Evolutionary conservation across 2,888 invertebrate species (phyloP).

Genomic region (Nemoura dubitans): DNA sequence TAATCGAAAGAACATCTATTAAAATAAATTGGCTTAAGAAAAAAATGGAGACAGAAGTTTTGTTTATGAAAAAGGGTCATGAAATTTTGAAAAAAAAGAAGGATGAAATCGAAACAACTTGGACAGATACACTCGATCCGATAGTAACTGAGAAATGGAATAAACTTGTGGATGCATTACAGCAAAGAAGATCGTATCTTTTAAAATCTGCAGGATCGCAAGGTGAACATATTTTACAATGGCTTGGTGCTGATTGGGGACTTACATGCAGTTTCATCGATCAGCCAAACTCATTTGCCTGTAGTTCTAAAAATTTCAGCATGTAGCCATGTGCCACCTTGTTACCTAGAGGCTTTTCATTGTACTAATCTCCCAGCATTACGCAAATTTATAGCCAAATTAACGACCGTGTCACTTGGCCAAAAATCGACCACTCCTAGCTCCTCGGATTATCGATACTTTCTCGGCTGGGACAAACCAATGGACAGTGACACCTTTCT

Average conservation of each 20-base stretch:
- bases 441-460: conserved; percentile 21
- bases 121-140: background rate
- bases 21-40: background rate
- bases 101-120: background rate
- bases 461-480: conserved; percentile 19
- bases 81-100: conserved; percentile 1
- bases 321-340: too few relatives aligned
- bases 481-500: conserved; percentile 22
- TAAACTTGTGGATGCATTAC: background rate
- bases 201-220: background rate
- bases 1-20: background rate
- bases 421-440: background rate
- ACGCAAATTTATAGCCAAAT: background rate
- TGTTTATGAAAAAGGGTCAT: background rate
- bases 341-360: too few relatives aligned
- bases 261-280: too few relatives aligned
- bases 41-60: conserved; percentile 36
- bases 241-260: background rate
- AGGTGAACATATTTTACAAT: background rate
- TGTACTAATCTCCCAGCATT: too few relatives aligned
- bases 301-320: too few relatives aligned
- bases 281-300: too few relatives aligned
- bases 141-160: conserved; percentile 9
- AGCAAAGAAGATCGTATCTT: background rate
- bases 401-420: background rate